Evolutionary conservation across 2,113 vertebrate species (phyloP), one percentile per base, ranked within the genome.

Genomic region (Cyprinodon variegatus): DNA sequence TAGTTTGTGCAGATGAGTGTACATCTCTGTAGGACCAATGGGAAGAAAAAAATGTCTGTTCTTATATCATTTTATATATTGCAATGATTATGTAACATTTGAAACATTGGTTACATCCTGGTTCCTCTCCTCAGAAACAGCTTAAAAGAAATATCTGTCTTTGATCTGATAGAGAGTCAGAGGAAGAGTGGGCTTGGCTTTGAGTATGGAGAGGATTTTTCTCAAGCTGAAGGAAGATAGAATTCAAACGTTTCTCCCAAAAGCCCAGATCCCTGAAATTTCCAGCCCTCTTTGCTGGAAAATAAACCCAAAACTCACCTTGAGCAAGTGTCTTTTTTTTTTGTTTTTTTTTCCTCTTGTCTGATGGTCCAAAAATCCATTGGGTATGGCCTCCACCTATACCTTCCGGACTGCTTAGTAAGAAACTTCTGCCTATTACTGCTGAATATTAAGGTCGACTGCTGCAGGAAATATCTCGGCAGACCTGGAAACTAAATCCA

Each of bases 241-340:
- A 89, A 87, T 91, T 90, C 85, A 76, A 87, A 82, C 77, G 68
- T 81, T 3, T 78, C 68, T 45, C 7, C 20, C 15, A 69, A 84
- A 86, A 83, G 66, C 82, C 59, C 40, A 73, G 81, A 68, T 84
- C 74, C 75, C 85, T 87, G 77, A 71, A 90, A 87, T 86, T 87
- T 72, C 81, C 74, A 83, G 79, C 82, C 86, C 76, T 86, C 79
- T 86, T 89, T 90, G 85, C 87, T 78, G 75, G 88, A 81, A 82
- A 88, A 90, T 57, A 90, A 89, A 86, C 85, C 74, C 72, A 40
- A 79, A 92, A 91, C 89, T 81, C 85, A 91, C 84, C 86, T 45
- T 83, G 86, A 88, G 88, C 89, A 85, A 86, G 89, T 87, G 87
- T 89, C 74, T 87, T 90, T 80, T 88, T n/a, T n/a, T n/a, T n/a